These are phyloP conservation scores for Parnassius mnemosyne DNA, from an alignment of 2,888 invertebrate genomes.

Conservation along the genomic window DNA sequence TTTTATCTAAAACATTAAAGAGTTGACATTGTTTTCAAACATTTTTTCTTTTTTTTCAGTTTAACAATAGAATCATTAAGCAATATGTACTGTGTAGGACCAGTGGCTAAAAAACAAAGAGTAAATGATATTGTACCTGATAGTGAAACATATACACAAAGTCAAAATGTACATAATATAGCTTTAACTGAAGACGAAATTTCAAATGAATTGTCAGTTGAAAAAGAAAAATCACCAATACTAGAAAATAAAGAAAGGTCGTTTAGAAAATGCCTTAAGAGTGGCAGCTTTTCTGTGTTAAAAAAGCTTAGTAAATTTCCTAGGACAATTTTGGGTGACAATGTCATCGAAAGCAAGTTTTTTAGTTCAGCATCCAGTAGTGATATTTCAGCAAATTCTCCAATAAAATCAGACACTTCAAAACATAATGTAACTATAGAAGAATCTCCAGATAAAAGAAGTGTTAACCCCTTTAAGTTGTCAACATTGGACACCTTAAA, in stretches of 20 bases:
- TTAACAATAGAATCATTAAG: slow-evolving; percentile 67
- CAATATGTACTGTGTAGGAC: slow-evolving; percentile 68
- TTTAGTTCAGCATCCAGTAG: slow-evolving; percentile 56
- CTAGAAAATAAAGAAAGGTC: slow-evolving; percentile 66
- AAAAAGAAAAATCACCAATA: slow-evolving; percentile 64
- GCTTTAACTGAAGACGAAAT: slow-evolving; percentile 41
- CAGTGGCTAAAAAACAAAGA: slow-evolving; percentile 57
- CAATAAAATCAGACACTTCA: slow-evolving; percentile 1
- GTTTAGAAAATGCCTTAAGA: slow-evolving; percentile 54
- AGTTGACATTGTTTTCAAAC: neutral
- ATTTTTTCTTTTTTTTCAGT: slow-evolving; percentile 48
- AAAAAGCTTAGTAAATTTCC: slow-evolving; percentile 77
- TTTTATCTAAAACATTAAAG: no score
- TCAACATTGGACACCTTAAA: slow-evolving; percentile 19
- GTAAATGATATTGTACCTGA: slow-evolving; percentile 31
- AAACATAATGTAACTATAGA: slow-evolving; percentile 36
- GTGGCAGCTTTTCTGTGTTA: slow-evolving; percentile 53
- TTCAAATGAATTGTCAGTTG: slow-evolving; percentile 33
- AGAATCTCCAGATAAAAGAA: slow-evolving; percentile 42
- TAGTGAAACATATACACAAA: slow-evolving; percentile 35
- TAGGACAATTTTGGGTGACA: slow-evolving; percentile 62
- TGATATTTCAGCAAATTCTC: slow-evolving; percentile 30
- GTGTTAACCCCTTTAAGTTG: no score
- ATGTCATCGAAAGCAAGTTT: slow-evolving; percentile 82
- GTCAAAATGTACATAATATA: slow-evolving; percentile 39